Conservation (phyloP, 2,113 vertebrate species). For the Shinisaurus crocodilurus region DNA sequence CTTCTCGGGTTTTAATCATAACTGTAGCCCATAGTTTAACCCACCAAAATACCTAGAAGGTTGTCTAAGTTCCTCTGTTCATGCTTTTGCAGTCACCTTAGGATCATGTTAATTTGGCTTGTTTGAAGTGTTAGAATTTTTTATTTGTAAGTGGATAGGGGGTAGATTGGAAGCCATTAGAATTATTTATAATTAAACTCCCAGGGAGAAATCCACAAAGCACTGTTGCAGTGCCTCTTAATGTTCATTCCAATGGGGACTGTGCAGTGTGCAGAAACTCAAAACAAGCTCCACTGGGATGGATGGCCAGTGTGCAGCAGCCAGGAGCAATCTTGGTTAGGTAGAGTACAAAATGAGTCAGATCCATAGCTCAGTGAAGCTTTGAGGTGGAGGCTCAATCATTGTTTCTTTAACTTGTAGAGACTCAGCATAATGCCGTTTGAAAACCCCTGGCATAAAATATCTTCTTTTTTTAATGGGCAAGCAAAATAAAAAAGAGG, state of each 20-base stretch:
- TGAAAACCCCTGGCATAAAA: not conserved
- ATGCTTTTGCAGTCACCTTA: constrained; percentile 6
- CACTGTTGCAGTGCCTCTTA: not conserved
- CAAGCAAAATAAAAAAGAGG: not conserved
- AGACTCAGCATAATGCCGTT: not conserved
- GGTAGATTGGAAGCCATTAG: constrained; percentile 11
- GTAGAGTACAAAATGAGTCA: not conserved
- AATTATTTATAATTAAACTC: constrained; percentile 11
- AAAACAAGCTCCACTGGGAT: constrained; percentile 6
- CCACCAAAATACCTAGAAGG: constrained; percentile 9
- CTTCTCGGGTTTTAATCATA: constrained; percentile 42
- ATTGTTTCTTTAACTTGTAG: not conserved
- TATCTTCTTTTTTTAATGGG: not conserved
- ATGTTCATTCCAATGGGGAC: not conserved
- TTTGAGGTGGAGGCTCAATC: not conserved
- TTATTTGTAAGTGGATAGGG: not conserved
- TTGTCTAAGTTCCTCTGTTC: constrained; percentile 13
- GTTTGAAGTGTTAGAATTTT: not conserved
- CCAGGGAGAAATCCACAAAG: not conserved
- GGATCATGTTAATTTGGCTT: constrained; percentile 29
- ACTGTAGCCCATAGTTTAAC: constrained; percentile 16
- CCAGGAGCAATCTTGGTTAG: too few relatives aligned
- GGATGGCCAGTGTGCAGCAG: not conserved
- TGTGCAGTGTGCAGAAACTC: not conserved
- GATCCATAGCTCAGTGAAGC: not conserved